Percentiles rank a stretch among this genome's conserved stretches.
phyloP scores from a whole-genome alignment of 2,888 invertebrate genomes.

The Lasioglossum leucozonium region DNA sequence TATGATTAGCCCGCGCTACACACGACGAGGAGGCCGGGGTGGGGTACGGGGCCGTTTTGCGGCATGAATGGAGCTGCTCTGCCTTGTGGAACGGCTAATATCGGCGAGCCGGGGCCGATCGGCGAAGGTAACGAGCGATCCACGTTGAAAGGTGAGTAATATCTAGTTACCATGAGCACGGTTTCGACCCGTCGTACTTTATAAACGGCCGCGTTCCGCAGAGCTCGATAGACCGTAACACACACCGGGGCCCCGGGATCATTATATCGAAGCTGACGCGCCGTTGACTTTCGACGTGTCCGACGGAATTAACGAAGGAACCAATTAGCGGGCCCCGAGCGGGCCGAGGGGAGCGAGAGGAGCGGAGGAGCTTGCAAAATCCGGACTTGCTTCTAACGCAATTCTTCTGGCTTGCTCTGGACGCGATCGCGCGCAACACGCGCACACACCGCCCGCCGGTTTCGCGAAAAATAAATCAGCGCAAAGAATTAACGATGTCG shows the following conservation, averaged over 20 bases:
- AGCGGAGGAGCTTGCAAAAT: constrained; percentile 7
- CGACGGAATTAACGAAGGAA: constrained; percentile 47
- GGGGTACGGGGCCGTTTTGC: constrained; percentile 21
- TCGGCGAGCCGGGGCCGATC: constrained; percentile 51
- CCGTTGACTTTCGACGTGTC: constrained; percentile 46
- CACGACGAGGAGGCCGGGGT: constrained; percentile 36
- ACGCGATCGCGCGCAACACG: too few relatives aligned
- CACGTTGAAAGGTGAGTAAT: constrained; percentile 63
- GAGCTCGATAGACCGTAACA: constrained; percentile 60
- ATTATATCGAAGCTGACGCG: constrained; percentile 51
- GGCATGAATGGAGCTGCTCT: constrained; percentile 50
- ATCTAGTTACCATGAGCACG: constrained; percentile 60
- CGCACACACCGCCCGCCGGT: background rate
- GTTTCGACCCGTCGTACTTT: constrained; percentile 49
- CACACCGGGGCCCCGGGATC: constrained; percentile 35
- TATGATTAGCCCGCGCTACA: constrained; percentile 48
- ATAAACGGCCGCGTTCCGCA: constrained; percentile 42
- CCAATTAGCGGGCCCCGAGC: constrained; percentile 35
- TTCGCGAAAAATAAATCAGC: background rate
- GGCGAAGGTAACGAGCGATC: constrained; percentile 55
- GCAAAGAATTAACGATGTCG: background rate
- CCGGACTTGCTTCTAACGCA: constrained; percentile 4
- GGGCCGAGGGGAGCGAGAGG: background rate
- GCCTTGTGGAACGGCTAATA: constrained; percentile 43
- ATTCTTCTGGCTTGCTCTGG: background rate